phyloP scores from a whole-genome alignment of 30 jellyfish, hydroid and myxozoan genomes.

The Cassiopea andromeda region DNA sequence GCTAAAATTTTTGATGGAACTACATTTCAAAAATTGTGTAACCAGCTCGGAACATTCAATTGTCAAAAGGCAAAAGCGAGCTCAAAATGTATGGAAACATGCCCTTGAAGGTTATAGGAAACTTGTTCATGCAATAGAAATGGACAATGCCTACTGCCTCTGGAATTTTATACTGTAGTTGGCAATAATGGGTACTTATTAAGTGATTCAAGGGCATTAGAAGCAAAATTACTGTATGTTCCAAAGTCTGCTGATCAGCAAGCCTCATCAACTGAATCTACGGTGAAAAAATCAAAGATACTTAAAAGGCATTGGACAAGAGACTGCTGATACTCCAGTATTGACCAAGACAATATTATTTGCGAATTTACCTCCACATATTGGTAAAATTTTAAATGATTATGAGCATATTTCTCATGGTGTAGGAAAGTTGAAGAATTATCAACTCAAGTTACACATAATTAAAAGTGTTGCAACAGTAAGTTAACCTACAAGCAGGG shows the following conservation, averaged over 20 bases:
- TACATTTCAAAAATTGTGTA: background rate
- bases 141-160: background rate
- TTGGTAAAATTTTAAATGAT: background rate
- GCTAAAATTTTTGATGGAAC: background rate
- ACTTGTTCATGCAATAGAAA: background rate
- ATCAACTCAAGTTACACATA: conserved; percentile 20
- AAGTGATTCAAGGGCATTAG: background rate
- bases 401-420: conserved; percentile 17
- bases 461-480: conserved; percentile 30
- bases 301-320: background rate
- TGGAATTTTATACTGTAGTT: background rate
- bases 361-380: background rate
- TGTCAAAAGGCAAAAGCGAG: background rate
- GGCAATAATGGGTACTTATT: background rate
- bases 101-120: background rate
- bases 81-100: background rate
- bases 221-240: background rate
- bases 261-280: background rate
- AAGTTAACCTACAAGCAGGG: conserved; percentile 33
- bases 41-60: background rate
- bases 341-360: background rate
- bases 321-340: background rate
- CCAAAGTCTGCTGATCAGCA: background rate
- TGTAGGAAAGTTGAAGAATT: conserved; percentile 19
- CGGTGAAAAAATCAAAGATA: background rate